A percentile compares a stretch with the other conserved stretches of the same genome.
phyloP scores from a whole-genome alignment of 2,888 invertebrate genomes.

The Aspidapion aeneum region DNA sequence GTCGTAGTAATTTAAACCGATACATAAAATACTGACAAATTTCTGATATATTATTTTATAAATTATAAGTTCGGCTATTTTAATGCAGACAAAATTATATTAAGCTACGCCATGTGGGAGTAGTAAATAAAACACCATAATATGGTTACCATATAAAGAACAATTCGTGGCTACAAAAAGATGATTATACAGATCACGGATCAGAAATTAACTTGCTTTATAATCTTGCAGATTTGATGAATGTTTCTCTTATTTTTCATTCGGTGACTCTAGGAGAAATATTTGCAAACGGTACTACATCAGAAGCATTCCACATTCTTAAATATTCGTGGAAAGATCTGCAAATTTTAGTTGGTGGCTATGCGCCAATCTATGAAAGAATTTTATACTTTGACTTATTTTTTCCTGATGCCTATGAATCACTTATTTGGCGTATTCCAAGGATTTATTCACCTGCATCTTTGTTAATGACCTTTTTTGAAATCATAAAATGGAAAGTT shows the following conservation, averaged over 20 bases:
- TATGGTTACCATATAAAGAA: neutral
- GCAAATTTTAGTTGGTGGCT: neutral
- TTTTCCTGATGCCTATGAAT: neutral
- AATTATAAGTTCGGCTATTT: too few relatives aligned
- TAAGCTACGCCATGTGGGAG: too few relatives aligned
- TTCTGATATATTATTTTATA: too few relatives aligned
- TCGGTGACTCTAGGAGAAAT: neutral
- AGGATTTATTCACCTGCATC: neutral
- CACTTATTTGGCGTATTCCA: neutral
- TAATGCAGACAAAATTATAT: too few relatives aligned
- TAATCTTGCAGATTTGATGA: neutral
- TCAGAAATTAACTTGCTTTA: neutral
- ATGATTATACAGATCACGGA: neutral
- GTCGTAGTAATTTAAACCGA: too few relatives aligned
- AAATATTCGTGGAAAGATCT: neutral
- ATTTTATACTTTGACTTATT: neutral
- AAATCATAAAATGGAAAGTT: neutral
- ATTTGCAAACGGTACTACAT: neutral
- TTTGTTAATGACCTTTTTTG: neutral
- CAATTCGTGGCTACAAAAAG: neutral
- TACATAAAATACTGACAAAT: too few relatives aligned
- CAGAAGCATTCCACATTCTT: neutral
- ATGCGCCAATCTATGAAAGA: neutral
- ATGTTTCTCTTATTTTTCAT: neutral
- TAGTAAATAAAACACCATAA: too few relatives aligned